Base-by-base conservation (phyloP, 1,140 invertebrate genomes). In the Papilio polyxenes region DNA sequence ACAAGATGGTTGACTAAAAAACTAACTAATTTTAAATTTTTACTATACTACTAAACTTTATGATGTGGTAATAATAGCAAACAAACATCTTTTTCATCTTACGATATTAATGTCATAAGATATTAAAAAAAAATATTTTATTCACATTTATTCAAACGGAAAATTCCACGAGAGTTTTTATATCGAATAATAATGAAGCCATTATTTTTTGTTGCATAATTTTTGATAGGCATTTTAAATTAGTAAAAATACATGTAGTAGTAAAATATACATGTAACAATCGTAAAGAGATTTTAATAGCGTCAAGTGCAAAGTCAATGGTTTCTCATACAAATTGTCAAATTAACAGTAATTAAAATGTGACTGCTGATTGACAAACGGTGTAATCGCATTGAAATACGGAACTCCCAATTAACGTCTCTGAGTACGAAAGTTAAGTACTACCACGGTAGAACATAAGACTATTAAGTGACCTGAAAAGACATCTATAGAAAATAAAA, bases 11-110 rank as follows among this genome's bases (percentile, higher is more conserved):
- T 31, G 23, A 31, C 23, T 31, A 31, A 31, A 31, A 31, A 31
- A 31, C 23, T 31, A 31, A 31, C 23, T 31, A 31, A 31, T 31
- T 31, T 31, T 31, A 31, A 31, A 59, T 20, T 2, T 59, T 59
- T 49, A 77, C 31, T 8, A 31, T 31, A 31, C 23, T 2, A 31
- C 2, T 69, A 84, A 82, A n/a, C 37, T 74, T 51, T 20, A 82
- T 65, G 72, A 76, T 59, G 53, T 84, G 80, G 82, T 84, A 65
- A 65, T 62, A 62, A 62, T 65, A 65, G 4, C 23, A 31, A 31
- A 0, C 56, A 20, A 59, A 6, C 56, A 17, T 59, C n/a, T 31
- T 31, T 31, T 31, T 31, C 23, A 31, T 31, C 23, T 31, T 31
- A 31, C 23, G 23, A 62, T 62, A 23, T 62, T 62, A 20, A 20